Percentiles rank a stretch among this genome's conserved stretches.
Evolutionary conservation across 2,888 invertebrate genomes (phyloP).

Genomic region (Stenurella melanura): DNA sequence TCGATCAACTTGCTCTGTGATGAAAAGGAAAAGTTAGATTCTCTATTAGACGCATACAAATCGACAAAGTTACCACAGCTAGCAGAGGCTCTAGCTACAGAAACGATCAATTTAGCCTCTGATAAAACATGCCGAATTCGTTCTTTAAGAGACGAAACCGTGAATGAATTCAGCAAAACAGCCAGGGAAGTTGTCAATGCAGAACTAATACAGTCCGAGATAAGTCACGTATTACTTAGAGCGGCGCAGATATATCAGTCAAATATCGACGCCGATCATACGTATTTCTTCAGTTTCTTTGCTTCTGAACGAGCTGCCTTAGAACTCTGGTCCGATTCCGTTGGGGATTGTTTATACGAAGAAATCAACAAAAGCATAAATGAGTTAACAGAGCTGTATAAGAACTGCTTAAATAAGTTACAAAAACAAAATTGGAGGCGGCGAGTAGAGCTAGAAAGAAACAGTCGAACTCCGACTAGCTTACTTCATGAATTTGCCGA

Average conservation of each 20-base stretch:
- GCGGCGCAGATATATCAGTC: conserved; percentile 83
- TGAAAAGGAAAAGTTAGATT: conserved; percentile 64
- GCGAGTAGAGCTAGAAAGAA: conserved; percentile 73
- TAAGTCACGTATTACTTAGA: conserved; percentile 82
- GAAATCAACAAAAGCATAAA: conserved; percentile 84
- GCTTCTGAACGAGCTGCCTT: conserved; percentile 82
- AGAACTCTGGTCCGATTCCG: conserved; percentile 85
- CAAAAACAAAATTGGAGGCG: conserved; percentile 74
- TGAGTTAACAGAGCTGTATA: conserved; percentile 81
- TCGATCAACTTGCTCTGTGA: conserved; percentile 61
- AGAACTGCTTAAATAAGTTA: conserved; percentile 78
- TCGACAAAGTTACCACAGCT: conserved; percentile 81
- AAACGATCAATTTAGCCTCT: conserved; percentile 79
- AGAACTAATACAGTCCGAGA: conserved; percentile 86
- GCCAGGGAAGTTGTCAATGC: conserved; percentile 85
- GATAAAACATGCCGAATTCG: conserved; percentile 73
- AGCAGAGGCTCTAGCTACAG: conserved; percentile 82
- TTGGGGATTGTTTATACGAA: conserved; percentile 81
- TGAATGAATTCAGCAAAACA: conserved; percentile 84
- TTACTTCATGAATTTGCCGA: conserved; percentile 81
- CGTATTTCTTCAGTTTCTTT: conserved; percentile 79
- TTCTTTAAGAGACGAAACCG: conserved; percentile 79
- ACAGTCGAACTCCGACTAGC: conserved; percentile 72
- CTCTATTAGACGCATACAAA: conserved; percentile 75
- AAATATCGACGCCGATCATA: conserved; percentile 74